Evolutionary conservation across 2,888 invertebrate species (phyloP).

Genomic region (Spilarctia lutea): DNA sequence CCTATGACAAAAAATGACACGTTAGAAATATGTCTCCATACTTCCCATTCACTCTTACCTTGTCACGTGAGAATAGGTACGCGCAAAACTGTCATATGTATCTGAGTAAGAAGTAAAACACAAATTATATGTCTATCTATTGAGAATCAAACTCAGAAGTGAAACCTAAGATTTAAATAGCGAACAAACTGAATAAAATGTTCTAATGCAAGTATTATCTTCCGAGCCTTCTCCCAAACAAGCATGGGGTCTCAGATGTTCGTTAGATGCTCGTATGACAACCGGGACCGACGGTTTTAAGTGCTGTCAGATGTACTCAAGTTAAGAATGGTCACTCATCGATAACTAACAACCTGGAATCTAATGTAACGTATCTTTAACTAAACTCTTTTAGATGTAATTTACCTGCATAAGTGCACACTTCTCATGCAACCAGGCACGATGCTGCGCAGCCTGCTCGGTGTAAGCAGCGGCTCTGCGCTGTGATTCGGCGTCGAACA

Average conservation of each 20-base stretch:
- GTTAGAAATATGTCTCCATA: neutral
- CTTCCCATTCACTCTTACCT: neutral
- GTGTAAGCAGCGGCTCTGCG: slow-evolving; percentile 96
- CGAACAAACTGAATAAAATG: neutral
- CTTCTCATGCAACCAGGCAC: slow-evolving; percentile 97
- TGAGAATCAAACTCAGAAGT: neutral
- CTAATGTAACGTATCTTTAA: too few species aligned
- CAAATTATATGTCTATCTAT: neutral
- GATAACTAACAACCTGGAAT: too few species aligned
- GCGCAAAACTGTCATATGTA: neutral
- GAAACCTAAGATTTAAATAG: neutral
- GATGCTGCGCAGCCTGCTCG: slow-evolving; percentile 94
- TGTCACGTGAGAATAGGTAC: too few species aligned
- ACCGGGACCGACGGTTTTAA: too few species aligned
- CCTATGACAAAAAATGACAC: slow-evolving; percentile 78
- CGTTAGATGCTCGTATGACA: too few species aligned
- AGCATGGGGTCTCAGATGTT: too few species aligned
- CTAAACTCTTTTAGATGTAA: too few species aligned
- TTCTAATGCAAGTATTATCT: too few species aligned
- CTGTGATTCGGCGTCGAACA: slow-evolving; percentile 96
- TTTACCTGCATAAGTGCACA: slow-evolving; percentile 91
- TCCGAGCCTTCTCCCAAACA: too few species aligned
- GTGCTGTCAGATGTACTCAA: too few species aligned
- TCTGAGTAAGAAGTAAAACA: neutral
- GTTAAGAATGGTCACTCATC: too few species aligned